Evolutionary conservation across 2,113 vertebrate genomes (phyloP).

Genomic region (Fulmarus glacialis): DNA sequence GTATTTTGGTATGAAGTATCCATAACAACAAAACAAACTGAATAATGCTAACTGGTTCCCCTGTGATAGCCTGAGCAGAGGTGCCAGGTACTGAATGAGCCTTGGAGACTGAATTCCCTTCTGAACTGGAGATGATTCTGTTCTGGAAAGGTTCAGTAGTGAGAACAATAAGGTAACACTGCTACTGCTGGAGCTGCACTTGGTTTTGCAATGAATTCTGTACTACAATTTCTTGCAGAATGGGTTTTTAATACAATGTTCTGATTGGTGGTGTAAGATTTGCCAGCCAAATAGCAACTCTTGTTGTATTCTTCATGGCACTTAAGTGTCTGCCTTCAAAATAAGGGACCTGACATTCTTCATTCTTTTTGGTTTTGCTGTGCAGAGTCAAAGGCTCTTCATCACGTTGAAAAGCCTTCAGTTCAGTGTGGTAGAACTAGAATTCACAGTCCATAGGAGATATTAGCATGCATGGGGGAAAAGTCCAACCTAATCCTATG

Average conservation of each 20-base stretch:
- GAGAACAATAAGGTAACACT: background rate
- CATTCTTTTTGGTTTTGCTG: background rate
- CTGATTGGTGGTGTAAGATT: background rate
- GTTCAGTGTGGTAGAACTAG: fast-evolving
- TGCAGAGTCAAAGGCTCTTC: background rate
- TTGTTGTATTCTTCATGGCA: background rate
- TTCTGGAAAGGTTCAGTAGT: background rate
- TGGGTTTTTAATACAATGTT: background rate
- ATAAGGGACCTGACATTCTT: background rate
- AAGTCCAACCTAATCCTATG: background rate
- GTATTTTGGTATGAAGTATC: background rate
- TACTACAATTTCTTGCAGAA: background rate
- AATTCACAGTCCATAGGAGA: background rate
- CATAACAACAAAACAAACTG: fast-evolving
- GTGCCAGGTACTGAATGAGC: background rate
- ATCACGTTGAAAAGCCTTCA: fast-evolving
- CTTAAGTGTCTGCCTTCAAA: background rate
- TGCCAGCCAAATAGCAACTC: background rate
- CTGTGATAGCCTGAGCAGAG: background rate
- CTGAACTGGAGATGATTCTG: background rate
- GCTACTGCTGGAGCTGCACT: background rate
- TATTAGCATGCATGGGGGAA: fast-evolving
- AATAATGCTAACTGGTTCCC: fast-evolving
- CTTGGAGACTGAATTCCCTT: background rate
- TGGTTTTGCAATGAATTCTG: background rate